Base-by-base conservation (phyloP, 2,797 vertebrate species). In the Anolis apletophallus region DNA sequence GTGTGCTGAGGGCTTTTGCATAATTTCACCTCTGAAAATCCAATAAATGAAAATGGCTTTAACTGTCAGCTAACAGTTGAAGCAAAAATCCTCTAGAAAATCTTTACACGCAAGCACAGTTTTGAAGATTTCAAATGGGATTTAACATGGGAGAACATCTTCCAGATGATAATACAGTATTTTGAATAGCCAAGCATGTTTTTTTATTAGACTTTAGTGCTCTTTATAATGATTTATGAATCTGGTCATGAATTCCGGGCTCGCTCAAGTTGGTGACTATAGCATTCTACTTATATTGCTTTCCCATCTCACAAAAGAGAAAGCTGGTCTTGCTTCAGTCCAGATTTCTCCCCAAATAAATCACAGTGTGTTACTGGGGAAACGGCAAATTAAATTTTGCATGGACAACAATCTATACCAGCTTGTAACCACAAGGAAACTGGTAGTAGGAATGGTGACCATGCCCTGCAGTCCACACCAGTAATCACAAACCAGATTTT, bases 171-270 rank as follows among this genome's bases (percentile, higher is more conserved):
- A 95, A 92, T 88, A 80, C 89, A 92, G 84, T 87, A 91, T 89
- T 94, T 91, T 96, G 85, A 92, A 88, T 29, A 94, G 94, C 67
- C 88, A 95, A 89, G 95, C 84, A 93, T 89, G 77, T 61, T 64
- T 95, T 85, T 95, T 94, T 90, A 93, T 91, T 85, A 94, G 93
- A 96, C 92, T 93, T 94, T 91, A 94, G 87, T 95, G 83, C 91
- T 95, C 94, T 97, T 97, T 96, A 94, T 95, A 95, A 94, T 90
- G 96, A 96, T 97, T 97, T 97, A 96, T 96, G 93, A 97, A 97
- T 97, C 96, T 95, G 93, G 96, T 96, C 94, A 97, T 96, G 96
- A 97, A 98, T 97, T 98, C 95, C 95, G 97, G 90, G 91, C 95
- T 96, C 92, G 92, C 93, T 96, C 91, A 94, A 94, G 95, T 94